Base-by-base conservation (phyloP, 2,888 invertebrate genomes). In the Drosophila bunnanda region DNA sequence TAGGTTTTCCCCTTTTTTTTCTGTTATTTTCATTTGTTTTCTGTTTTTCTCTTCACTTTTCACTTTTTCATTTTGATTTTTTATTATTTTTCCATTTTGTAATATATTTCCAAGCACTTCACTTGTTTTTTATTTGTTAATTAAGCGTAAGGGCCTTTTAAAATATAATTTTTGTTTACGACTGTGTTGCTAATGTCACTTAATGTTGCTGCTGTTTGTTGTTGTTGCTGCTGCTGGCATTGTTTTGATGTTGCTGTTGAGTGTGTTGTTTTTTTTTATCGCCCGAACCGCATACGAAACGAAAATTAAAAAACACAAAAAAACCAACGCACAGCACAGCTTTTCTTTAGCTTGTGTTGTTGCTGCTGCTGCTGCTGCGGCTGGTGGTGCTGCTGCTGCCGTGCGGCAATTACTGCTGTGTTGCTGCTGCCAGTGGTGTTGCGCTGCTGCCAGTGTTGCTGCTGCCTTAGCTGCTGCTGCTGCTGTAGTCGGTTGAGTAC, bases 401-500 rank as follows among this genome's bases (percentile, higher is more conserved):
- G 57, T 69, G 54, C 64, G 72, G 68, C 60, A 64, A 58, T 69
- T 77, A 66, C 67, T 77, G 57, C 70, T 80, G 41, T 77, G 54
- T 22, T 55, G 55, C 36, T 71, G 61, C 36, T 68, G 69, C 34
- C 70, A 59, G 48, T 62, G 65, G 25, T 72, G 66, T 30, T 78
- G 48, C 39, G 71, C 54, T 75, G 68, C 52, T 76, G 43, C 65
- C 80, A 59, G 48, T 62, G 68, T 25, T 78, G 68, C 25, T 78
- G 48, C 39, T 58, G 68, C 39, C 71, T 66, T 39, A 78, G 70
- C 54, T 67, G 71, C 54, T 75, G 68, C 52, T 76, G 43, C 65
- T 82, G 72, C 46, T 46, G 67, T 39, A 91, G 91, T 90, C 91
- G 90, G 86, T 90, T 90, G 90, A 91, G 87, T 90, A 90, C 90